Base-by-base conservation (phyloP, 2,888 invertebrate genomes). In the Campoplex capitator region DNA sequence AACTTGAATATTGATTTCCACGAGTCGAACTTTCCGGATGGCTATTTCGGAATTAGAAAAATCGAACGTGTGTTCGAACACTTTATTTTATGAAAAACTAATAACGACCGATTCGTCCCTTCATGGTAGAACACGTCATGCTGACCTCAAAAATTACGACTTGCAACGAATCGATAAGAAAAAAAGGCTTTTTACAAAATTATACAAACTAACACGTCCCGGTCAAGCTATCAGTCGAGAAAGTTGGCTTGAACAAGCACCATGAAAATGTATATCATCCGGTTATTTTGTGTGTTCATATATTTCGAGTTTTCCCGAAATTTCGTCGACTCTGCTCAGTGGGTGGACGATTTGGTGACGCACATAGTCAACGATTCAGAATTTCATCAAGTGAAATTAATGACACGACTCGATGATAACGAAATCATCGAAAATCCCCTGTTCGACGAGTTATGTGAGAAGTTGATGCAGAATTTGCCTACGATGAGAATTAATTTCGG, bases 301-400 rank as follows among this genome's bases (percentile, higher is more conserved):
- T 58, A 28, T 58, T 28, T 28, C 28, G 58, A 23, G 28, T 58
- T 9, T 3, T 3, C 58, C 13, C 58, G 58, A 28, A 58, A 28
- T 68, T 45, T 79, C 56, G 70, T 79, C 56, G 7, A 38, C 6
- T 51, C 77, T 16, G 13, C 48, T 2, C 42, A 7, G 8, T 79
- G 74, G 79, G 54, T 84, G n/a, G 79, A 79, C 32, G 65, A 35
- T 65, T 23, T 79, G n/a, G 51, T 51, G 42, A 45, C 28, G 38
- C 32, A 68, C 38, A 68, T 79, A 11, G 73, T 65, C n/a, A 6
- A 35, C 18, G 45, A 65, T 9, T 67, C 48, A 16, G 16, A 16
- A 28, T 18, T 56, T 35, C 62, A 51, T 23, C 74, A 79, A 74
- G 67, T 74, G 28, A 48, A 35, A 13, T n/a, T 74, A 6, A 65